Evolutionary conservation across 2,797 vertebrate species (phyloP).

Genomic region (Tenualosa thibaudeaui): DNA sequence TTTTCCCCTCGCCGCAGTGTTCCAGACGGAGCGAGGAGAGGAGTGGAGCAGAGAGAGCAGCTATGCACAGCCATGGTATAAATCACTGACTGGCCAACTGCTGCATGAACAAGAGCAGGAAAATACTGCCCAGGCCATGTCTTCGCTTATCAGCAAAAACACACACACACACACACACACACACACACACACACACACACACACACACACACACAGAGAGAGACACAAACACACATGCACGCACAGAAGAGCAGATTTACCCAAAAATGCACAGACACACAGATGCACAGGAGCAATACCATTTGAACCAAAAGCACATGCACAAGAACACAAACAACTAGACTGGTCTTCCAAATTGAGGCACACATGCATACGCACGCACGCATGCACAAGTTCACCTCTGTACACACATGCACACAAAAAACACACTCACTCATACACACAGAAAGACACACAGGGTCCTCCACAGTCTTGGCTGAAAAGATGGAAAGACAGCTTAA

Average conservation of each 20-base stretch:
- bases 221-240: not conserved
- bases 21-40: conserved; percentile 8
- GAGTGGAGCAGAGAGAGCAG: conserved; percentile 23
- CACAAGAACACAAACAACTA: not conserved
- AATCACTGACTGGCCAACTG: conserved; percentile 36
- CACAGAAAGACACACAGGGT: not conserved
- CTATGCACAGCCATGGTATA: conserved; percentile 39
- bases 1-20: conserved; percentile 33
- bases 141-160: not conserved
- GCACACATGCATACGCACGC: not conserved
- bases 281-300: not conserved
- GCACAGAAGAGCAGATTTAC: not conserved
- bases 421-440: not conserved
- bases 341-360: no score
- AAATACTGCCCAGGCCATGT: conserved; percentile 10
- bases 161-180: conserved; percentile 19
- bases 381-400: not conserved
- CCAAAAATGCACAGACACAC: conserved; percentile 7
- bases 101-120: conserved; percentile 35
- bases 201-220: not conserved
- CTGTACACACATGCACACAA: not conserved
- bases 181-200: not conserved
- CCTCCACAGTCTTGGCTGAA: conserved; percentile 10
- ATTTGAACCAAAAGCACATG: not conserved
- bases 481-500: not conserved